These are phyloP conservation scores for Oreortyx pictus DNA, from an alignment of 2,797 vertebrate genomes.

Conservation along the genomic window DNA sequence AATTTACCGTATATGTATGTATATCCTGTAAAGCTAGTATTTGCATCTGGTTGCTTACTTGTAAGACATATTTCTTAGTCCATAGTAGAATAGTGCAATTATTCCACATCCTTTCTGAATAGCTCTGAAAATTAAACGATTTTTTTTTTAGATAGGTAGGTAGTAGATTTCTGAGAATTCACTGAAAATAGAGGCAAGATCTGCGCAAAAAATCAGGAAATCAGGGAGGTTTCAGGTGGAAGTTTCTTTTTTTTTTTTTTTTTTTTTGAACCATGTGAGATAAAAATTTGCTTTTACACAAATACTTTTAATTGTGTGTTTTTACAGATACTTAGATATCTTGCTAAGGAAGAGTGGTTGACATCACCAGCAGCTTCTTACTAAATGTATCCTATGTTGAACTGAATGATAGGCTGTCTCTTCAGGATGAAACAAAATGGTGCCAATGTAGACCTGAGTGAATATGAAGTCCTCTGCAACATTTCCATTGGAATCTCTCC, in stretches of 20 bases:
- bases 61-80: neutral
- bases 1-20: neutral
- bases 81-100: neutral
- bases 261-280: neutral
- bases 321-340: neutral
- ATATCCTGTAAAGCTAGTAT: neutral
- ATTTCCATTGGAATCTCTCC: neutral
- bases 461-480: neutral
- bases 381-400: neutral
- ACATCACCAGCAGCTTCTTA: neutral
- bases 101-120: neutral
- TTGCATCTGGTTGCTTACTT: neutral
- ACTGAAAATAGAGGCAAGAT: neutral
- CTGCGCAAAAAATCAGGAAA: neutral
- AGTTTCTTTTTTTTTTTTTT: neutral
- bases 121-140: neutral
- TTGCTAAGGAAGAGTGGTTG: neutral
- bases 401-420: neutral
- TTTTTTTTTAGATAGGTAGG: neutral
- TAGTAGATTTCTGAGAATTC: neutral
- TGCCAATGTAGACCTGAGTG: neutral
- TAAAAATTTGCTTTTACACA: neutral
- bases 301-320: neutral
- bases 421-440: neutral
- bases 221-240: neutral